Evolutionary conservation across 1,140 invertebrate genomes (phyloP).

Genomic region (Heliconius hermathena): DNA sequence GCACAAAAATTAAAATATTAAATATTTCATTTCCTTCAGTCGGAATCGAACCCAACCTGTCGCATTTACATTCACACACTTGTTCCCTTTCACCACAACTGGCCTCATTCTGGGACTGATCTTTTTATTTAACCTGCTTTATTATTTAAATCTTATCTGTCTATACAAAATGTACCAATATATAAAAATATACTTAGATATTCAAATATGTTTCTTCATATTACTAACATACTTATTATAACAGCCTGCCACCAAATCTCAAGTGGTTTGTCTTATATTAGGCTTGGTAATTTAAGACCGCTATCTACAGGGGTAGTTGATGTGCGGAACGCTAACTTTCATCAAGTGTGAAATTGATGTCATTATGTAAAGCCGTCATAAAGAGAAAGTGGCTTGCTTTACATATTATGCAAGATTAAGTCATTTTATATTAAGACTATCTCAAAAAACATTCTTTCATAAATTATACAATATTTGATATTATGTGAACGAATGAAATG

Average conservation of each 20-base stretch:
- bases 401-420: not conserved
- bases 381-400: constrained; percentile 11
- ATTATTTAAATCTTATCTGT: too few species aligned
- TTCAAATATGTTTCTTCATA: not conserved
- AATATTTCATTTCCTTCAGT: too few species aligned
- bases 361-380: constrained; percentile 25
- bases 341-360: constrained; percentile 28
- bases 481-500: too few species aligned
- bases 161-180: too few species aligned
- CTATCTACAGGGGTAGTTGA: constrained; percentile 15
- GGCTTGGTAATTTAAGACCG: constrained; percentile 18
- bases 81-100: too few species aligned
- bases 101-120: too few species aligned
- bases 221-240: not conserved
- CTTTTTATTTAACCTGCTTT: too few species aligned
- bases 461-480: not conserved
- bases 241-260: constrained; percentile 7
- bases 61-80: too few species aligned
- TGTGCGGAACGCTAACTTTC: constrained; percentile 20
- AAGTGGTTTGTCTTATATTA: constrained; percentile 9
- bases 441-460: not conserved
- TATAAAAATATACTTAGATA: not conserved
- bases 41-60: too few species aligned
- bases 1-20: too few species aligned
- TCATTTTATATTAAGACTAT: not conserved